Evolutionary conservation across 2,888 invertebrate genomes (phyloP), one percentile per base, ranked within the genome.

Genomic region (Cephalotes varians): DNA sequence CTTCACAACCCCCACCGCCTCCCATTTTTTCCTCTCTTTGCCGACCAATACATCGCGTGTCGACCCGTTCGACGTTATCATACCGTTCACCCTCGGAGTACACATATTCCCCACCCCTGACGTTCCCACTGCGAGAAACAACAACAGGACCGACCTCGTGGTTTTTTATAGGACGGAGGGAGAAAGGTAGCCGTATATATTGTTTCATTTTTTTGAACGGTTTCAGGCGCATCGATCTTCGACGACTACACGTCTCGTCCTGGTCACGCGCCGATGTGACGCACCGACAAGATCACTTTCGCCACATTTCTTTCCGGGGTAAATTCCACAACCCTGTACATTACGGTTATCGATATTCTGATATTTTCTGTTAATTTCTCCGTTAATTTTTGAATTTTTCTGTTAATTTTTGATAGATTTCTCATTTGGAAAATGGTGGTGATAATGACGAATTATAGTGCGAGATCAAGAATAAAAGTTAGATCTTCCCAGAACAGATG

Each of bases 31-130:
- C 64, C 85, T 87, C 85, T 82, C 85, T 76, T 83, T 83, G 37
- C 62, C 81, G 82, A 88, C 90, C 86, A 87, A 89, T 90, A 90
- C 88, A 85, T 91, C 89, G 87, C 87, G 86, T 90, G 87, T 85
- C 90, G 87, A 89, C 88, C 85, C 77, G 89, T 87, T 90, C 87
- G 90, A 89, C 91, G 88, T 89, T 90, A 87, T 90, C 90, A 85
- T 89, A 85, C 81, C 84, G 86, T 86, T 86, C 86, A 87, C 89
- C 87, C 90, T 89, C 85, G 77, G 87, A 87, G 83, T 86, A 87
- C 81, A 89, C 85, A 89, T 85, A 84, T 82, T 84, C 83, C 81
- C 85, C 84, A 84, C 86, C 83, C 79, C 69, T 74, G 58, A 47
- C 67, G 81, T 79, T 89, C 89, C 90, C 86, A 86, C 90, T 84